A percentile compares a stretch with the other conserved stretches of the same genome.
phyloP scores from a whole-genome alignment of 2,113 vertebrate species.

The Brachypteracias leptosomus region DNA sequence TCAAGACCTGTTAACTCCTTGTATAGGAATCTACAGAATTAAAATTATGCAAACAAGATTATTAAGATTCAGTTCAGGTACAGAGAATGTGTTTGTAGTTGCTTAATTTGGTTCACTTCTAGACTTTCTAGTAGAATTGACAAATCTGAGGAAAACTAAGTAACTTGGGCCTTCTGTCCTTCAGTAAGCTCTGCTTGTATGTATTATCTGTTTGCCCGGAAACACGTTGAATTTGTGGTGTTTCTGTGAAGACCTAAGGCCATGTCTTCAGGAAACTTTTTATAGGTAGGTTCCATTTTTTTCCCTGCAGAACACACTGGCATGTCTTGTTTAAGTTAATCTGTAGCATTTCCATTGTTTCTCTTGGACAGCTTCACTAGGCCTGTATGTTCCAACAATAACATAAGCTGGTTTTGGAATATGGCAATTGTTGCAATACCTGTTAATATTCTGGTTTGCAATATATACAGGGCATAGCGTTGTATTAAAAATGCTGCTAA shows the following conservation, averaged over 20 bases:
- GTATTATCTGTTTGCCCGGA: background rate
- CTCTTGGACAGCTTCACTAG: background rate
- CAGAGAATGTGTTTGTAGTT: background rate
- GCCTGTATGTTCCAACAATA: background rate
- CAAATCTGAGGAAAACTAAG: background rate
- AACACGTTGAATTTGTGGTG: rapidly evolving
- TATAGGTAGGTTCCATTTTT: background rate
- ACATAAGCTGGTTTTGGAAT: background rate
- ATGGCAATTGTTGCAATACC: background rate
- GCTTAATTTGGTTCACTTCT: background rate
- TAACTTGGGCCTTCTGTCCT: background rate
- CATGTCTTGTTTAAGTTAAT: background rate
- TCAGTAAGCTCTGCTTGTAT: rapidly evolving
- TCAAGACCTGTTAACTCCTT: background rate
- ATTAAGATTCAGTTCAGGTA: background rate
- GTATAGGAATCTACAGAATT: background rate
- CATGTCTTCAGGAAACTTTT: background rate
- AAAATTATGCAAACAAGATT: background rate
- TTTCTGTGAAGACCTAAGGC: background rate
- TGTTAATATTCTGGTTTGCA: background rate
- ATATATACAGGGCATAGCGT: background rate
- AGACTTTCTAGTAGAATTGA: background rate
- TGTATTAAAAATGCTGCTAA: background rate
- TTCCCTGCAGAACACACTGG: background rate
- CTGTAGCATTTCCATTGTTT: background rate